Percentiles rank a stretch among this genome's conserved stretches.
phyloP scores from a whole-genome alignment of 53 echinoderm and acorn worm species.

The Echinometra lucunter region DNA sequence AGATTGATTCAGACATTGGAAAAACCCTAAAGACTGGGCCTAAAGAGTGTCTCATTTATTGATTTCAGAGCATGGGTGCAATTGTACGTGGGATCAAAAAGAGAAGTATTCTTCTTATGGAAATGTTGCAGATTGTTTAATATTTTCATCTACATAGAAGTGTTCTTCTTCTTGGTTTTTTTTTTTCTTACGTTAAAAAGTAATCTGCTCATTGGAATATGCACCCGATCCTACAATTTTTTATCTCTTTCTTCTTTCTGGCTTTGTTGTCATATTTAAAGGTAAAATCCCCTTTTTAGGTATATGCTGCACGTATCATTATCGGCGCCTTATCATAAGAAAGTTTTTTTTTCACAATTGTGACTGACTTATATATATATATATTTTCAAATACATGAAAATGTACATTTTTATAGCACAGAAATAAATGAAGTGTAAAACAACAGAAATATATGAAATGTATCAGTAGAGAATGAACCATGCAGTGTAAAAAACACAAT shows the following conservation, averaged over 20 bases:
- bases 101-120: background rate
- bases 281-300: too few relatives aligned
- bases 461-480: background rate
- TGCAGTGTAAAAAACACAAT: background rate
- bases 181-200: too few relatives aligned
- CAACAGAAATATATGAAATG: background rate
- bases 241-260: background rate
- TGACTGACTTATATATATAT: too few relatives aligned
- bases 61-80: background rate
- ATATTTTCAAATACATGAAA: background rate
- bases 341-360: too few relatives aligned
- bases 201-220: too few relatives aligned
- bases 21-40: too few relatives aligned
- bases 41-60: background rate
- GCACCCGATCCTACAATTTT: background rate
- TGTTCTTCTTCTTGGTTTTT: too few relatives aligned
- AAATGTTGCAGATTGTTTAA: background rate
- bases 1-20: conserved; percentile 1
- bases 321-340: too few relatives aligned
- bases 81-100: background rate
- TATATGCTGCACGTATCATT: too few relatives aligned
- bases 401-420: background rate
- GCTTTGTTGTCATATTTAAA: too few relatives aligned
- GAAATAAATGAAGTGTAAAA: background rate
- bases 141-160: background rate